Evolutionary conservation across 2,888 invertebrate species (phyloP), one percentile per base, ranked within the genome.

Genomic region (Oscheius myriophilus): DNA sequence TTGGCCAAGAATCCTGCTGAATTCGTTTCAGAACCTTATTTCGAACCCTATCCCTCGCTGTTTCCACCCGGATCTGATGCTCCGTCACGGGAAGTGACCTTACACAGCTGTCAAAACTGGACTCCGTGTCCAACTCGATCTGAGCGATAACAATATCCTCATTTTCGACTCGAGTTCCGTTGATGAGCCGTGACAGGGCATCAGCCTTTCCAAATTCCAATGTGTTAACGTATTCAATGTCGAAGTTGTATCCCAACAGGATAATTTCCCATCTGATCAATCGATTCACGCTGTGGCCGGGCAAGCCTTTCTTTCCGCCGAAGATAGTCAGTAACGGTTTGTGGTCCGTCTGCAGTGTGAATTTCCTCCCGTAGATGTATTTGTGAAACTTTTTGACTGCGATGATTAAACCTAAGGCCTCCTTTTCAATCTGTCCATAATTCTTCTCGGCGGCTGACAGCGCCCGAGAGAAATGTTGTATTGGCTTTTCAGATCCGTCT

Each of bases 221-320:
- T 1, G 88, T 88, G 0, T 86, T 87, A 2, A 84, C 80, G 67
- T 89, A 88, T 11, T 82, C 72, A 4, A 88, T 82, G 0, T 82
- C 73, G 4, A 88, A 69, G 42, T 88, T 82, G 69, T 83, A 88
- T 1, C 80, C 71, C 72, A 88, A 87, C 0, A 89, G 67, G 16
- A 78, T 69, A 12, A 89, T 53, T 0, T 87, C 87, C 89, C 89
- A 89, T 46, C 89, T 72, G 0, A 87, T 87, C 0, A 90, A 71
- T 41, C 89, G 69, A 11, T 46, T 64, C 0, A 63, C 64, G 0
- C 64, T 57, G 39, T 55, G 25, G 0, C 72, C 62, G 2, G 75
- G 73, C 6, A 72, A 21, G n/a, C 62, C 72, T 18, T 53, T 51
- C 46, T 75, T 77, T 0, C 59, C 51, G 2, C 75, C 79, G 46